Percentiles rank a stretch among this genome's conserved stretches.
phyloP scores from a whole-genome alignment of 2,797 vertebrate genomes.

The Calcarius lapponicus region DNA sequence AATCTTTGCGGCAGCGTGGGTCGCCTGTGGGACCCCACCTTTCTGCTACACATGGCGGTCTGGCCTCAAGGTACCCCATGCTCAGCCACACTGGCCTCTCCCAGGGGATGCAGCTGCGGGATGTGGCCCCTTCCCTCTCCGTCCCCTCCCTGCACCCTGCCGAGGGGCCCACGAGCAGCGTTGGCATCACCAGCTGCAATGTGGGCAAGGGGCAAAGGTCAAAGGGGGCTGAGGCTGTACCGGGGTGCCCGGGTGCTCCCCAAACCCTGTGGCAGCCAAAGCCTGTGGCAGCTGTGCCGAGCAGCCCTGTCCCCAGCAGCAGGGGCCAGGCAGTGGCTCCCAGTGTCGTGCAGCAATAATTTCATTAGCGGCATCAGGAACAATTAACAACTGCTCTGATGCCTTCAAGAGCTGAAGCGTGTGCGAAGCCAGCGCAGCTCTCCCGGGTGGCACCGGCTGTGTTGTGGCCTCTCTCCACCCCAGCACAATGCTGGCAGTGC shows the following conservation, averaged over 20 bases:
- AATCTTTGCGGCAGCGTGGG: background rate
- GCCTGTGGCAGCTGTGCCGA: rapidly evolving
- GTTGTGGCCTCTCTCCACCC: background rate
- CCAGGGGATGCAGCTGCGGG: background rate
- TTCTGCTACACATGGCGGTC: background rate
- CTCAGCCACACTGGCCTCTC: background rate
- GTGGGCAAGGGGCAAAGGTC: background rate
- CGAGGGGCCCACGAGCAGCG: background rate
- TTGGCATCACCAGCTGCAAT: background rate
- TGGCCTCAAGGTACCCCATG: background rate
- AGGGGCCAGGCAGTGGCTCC: background rate
- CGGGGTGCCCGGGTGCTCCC: background rate
- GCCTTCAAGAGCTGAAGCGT: conserved; percentile 60
- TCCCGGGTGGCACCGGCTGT: background rate
- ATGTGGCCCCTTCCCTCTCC: background rate
- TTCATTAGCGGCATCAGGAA: conserved; percentile 73
- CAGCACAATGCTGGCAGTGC: rapidly evolving
- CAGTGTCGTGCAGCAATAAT: conserved; percentile 59
- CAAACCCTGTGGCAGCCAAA: background rate
- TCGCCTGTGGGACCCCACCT: background rate
- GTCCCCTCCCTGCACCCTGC: background rate
- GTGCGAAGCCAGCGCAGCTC: background rate
- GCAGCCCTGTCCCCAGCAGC: background rate
- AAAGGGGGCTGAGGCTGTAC: background rate
- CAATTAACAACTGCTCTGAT: conserved; percentile 75